phyloP scores from a whole-genome alignment of 2,797 vertebrate species.

The Antrozous pallidus region DNA sequence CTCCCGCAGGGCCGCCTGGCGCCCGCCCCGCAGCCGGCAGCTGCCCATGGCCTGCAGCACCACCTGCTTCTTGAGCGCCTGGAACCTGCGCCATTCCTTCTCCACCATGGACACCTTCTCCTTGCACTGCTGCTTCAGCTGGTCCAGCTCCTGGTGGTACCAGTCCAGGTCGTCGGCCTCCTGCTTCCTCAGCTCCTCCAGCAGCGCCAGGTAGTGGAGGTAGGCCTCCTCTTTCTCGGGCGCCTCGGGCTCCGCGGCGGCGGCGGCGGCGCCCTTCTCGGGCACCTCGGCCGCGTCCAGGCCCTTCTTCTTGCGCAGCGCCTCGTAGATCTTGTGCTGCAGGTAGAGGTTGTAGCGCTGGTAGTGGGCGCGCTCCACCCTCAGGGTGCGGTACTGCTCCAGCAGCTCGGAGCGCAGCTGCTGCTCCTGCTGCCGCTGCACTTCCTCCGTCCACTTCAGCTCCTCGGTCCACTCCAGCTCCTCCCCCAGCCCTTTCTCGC shows the following conservation, averaged over 20 bases:
- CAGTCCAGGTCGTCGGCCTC: conserved; percentile 23
- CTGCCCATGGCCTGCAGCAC: conserved; percentile 76
- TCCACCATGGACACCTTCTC: conserved; percentile 78
- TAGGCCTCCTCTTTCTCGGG: conserved; percentile 80
- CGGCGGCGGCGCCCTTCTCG: neutral
- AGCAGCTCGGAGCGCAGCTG: conserved; percentile 72
- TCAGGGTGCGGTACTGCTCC: conserved; percentile 74
- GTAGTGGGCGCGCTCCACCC: conserved; percentile 75
- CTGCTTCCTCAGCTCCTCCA: conserved; percentile 80
- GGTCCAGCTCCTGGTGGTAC: conserved; percentile 71
- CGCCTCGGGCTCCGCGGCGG: conserved; percentile 66
- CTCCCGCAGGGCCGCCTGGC: conserved; percentile 72
- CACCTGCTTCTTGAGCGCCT: conserved; percentile 80
- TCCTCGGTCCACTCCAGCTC: accelerated
- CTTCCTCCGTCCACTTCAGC: conserved; percentile 18
- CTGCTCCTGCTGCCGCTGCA: conserved; percentile 40
- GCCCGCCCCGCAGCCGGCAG: conserved; percentile 72
- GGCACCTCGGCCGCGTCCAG: conserved; percentile 39
- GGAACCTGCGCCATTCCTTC: conserved; percentile 80
- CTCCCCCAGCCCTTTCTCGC: neutral
- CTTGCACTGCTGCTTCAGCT: conserved; percentile 66
- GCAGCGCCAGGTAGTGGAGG: conserved; percentile 65
- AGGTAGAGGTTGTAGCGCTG: conserved; percentile 76
- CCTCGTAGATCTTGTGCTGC: conserved; percentile 81
- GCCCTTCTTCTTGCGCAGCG: conserved; percentile 78